Conservation (phyloP, 2,888 invertebrate species). For the Chironomus tentans region DNA sequence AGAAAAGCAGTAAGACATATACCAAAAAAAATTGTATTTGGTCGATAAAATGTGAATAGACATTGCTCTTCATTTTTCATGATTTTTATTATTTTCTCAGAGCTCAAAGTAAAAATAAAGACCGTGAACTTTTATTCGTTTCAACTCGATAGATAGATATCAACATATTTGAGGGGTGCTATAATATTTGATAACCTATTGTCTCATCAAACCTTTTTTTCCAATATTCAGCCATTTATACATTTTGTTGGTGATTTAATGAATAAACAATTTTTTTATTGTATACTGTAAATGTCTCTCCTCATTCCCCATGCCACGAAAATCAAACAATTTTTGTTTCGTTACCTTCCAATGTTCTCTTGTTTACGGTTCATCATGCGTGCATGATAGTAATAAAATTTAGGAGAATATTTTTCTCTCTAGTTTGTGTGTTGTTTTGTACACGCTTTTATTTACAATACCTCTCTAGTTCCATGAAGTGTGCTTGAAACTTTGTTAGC, state of each 20-base stretch:
- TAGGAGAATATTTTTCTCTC: background rate
- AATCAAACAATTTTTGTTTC: too few relatives aligned
- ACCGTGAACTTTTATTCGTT: background rate
- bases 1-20: background rate
- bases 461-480: background rate
- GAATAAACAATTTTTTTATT: slow-evolving; percentile 23
- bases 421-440: slow-evolving; percentile 10
- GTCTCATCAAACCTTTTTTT: background rate
- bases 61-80: background rate
- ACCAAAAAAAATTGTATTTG: slow-evolving; percentile 2
- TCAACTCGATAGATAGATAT: background rate
- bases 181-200: slow-evolving; percentile 5
- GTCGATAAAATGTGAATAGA: slow-evolving; percentile 12
- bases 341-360: background rate
- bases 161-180: background rate
- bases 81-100: background rate
- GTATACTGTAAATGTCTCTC: background rate
- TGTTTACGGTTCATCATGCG: slow-evolving; percentile 24
- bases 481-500: background rate
- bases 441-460: slow-evolving; percentile 21
- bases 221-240: background rate
- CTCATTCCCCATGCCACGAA: background rate
- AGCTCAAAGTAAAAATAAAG: background rate
- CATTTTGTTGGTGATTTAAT: slow-evolving; percentile 1
- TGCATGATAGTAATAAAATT: slow-evolving; percentile 19